Conservation (phyloP, 2,113 vertebrate genomes). For the Gobius niger region DNA sequence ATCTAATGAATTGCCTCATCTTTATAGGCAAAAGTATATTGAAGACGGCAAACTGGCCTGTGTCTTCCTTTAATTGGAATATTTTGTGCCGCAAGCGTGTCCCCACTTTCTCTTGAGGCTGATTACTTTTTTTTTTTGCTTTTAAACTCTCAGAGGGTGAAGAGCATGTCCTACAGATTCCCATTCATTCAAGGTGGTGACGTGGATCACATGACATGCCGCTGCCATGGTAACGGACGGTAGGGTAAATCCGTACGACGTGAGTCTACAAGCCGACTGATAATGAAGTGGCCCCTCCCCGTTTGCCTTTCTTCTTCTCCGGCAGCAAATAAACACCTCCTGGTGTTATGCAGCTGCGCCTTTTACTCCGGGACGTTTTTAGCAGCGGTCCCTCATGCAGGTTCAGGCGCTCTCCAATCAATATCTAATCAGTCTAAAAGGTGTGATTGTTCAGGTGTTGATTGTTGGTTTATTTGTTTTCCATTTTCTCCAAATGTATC, state of each 20-base stretch:
- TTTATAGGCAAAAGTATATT: too few relatives aligned
- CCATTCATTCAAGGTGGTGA: conserved; percentile 76
- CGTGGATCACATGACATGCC: conserved; percentile 65
- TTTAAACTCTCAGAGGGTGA: conserved; percentile 29
- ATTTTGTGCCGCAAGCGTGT: conserved; percentile 60
- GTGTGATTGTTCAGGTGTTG: conserved; percentile 50
- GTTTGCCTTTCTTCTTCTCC: conserved; percentile 33
- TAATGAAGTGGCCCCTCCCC: conserved; percentile 58
- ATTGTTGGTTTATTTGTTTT: conserved; percentile 47
- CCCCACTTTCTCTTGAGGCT: conserved; percentile 54
- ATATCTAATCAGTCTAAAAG: conserved; percentile 51
- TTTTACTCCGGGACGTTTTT: neutral
- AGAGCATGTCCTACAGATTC: conserved; percentile 60
- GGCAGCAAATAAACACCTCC: conserved; percentile 10
- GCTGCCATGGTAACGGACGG: conserved; percentile 76
- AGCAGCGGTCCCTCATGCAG: neutral
- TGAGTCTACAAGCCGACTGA: conserved; percentile 58
- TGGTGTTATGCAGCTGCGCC: conserved; percentile 2
- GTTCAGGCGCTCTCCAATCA: conserved; percentile 45
- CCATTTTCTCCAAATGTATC: neutral
- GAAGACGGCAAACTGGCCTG: too few relatives aligned
- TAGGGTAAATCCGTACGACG: conserved; percentile 51
- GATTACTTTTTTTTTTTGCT: conserved; percentile 29
- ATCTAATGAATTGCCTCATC: too few relatives aligned
- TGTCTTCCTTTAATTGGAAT: too few relatives aligned